A percentile compares a stretch with the other conserved stretches of the same genome.
phyloP scores from a whole-genome alignment of 1,140 invertebrate species.

The Penaeus indicus region DNA sequence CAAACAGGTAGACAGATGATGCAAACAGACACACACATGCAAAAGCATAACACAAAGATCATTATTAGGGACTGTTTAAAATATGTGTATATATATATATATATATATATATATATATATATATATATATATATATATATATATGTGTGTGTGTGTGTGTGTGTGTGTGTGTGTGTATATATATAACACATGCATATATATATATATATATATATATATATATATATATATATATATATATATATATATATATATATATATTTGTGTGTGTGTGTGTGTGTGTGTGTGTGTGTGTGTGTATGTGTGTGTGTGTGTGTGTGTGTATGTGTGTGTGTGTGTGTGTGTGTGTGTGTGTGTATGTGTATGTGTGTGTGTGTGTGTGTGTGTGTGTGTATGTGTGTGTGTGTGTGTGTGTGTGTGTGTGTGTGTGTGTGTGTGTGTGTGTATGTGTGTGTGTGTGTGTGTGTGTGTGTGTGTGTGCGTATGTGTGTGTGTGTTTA shows the following conservation, averaged over 20 bases:
- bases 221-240: constrained; percentile 7
- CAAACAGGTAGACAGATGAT: neutral
- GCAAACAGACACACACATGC: neutral
- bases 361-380: neutral
- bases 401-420: neutral
- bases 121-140: constrained; percentile 10
- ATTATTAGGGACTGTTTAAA: neutral
- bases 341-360: neutral
- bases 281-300: neutral
- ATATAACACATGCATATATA: neutral
- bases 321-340: neutral
- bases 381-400: neutral
- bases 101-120: neutral
- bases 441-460: neutral
- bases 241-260: neutral
- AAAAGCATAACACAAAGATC: neutral
- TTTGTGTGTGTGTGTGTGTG: neutral
- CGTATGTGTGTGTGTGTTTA: neutral
- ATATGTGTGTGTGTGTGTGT: neutral
- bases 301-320: neutral
- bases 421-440: neutral
- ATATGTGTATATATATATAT: neutral
- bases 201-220: neutral
- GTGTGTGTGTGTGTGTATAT: neutral
- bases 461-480: neutral